Percentiles rank a stretch among this genome's conserved stretches.
Evolutionary conservation across 2,113 vertebrate species (phyloP).

Genomic region (Rhinoptilus africanus): DNA sequence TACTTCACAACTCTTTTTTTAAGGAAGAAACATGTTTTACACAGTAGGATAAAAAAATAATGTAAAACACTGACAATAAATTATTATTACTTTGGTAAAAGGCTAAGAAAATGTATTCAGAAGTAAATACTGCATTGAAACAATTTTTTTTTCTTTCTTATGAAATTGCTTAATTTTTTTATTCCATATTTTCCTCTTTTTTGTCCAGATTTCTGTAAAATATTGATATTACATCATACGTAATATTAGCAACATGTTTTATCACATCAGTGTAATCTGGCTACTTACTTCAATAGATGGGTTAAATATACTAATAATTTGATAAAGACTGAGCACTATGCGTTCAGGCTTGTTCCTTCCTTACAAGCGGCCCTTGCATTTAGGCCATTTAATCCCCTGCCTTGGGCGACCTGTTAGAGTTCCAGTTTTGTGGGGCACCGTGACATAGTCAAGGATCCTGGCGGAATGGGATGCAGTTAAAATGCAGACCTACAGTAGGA

Average conservation of each 20-base stretch:
- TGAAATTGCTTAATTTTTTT: not conserved
- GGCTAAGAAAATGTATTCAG: not conserved
- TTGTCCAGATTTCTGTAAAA: not conserved
- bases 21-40: not conserved
- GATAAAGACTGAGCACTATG: not conserved
- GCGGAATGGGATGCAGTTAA: not conserved
- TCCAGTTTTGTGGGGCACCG: not conserved
- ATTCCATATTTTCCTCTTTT: not conserved
- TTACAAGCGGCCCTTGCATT: not conserved
- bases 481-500: not conserved
- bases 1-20: not conserved
- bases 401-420: not conserved
- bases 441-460: not conserved
- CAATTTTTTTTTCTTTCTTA: not conserved
- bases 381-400: not conserved
- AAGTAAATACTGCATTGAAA: not conserved
- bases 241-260: not conserved
- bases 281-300: not conserved
- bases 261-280: not conserved
- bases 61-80: not conserved
- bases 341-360: not conserved
- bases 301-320: not conserved
- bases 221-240: not conserved
- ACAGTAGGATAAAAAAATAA: not conserved
- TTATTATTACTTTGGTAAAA: not conserved